phyloP scores from a whole-genome alignment of 2,888 invertebrate genomes.

The Mesorhabditis sp. region DNA sequence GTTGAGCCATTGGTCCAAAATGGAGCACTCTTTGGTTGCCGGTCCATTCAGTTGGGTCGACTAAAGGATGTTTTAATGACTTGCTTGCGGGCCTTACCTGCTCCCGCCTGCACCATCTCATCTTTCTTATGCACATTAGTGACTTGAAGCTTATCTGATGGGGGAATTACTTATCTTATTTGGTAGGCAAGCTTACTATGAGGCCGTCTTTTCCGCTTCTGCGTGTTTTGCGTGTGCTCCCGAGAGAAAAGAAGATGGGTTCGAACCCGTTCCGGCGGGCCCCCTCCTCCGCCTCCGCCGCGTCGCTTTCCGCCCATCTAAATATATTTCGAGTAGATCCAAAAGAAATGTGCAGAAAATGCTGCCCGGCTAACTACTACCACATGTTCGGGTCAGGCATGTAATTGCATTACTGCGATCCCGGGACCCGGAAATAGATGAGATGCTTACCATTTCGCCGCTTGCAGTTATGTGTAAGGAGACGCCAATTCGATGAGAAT shows the following conservation, averaged over 20 bases:
- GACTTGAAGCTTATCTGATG: conserved; percentile 53
- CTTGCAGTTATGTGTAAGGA: no score
- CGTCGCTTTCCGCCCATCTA: conserved; percentile 42
- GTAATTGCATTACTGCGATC: no score
- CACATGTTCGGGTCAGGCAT: no score
- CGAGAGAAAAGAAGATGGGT: conserved; percentile 54
- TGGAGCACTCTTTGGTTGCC: conserved; percentile 57
- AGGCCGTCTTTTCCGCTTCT: conserved; percentile 51
- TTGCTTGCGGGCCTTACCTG: conserved; percentile 21
- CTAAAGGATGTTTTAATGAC: conserved; percentile 7
- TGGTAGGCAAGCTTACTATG: conserved; percentile 42
- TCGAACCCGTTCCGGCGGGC: conserved; percentile 48
- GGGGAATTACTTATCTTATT: not conserved
- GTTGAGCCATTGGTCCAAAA: conserved; percentile 58
- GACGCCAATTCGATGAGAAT: no score
- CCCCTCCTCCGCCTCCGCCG: conserved; percentile 28
- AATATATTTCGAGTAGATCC: conserved; percentile 9
- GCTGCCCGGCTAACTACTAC: no score
- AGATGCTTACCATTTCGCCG: no score
- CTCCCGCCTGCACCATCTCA: conserved; percentile 54
- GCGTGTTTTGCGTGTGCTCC: conserved; percentile 45
- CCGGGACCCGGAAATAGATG: no score
- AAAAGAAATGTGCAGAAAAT: no score
- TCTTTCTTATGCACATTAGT: conserved; percentile 53
- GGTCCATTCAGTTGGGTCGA: conserved; percentile 8